Evolutionary conservation across 2,797 vertebrate genomes (phyloP).

Genomic region (Mus minutoides): DNA sequence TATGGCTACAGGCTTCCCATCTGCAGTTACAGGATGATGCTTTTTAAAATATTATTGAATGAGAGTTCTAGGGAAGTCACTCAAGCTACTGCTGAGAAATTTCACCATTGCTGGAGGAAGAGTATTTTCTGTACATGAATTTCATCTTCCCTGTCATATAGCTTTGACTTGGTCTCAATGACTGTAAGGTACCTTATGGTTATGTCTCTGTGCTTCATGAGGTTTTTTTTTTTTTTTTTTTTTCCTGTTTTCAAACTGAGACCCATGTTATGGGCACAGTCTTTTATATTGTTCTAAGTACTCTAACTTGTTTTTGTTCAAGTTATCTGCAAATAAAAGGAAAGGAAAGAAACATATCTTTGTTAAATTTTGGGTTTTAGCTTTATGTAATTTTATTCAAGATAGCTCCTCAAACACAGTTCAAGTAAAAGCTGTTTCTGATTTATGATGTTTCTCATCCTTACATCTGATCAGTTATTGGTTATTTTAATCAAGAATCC

Average conservation of each 20-base stretch:
- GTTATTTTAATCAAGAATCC: background rate
- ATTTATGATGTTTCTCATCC: background rate
- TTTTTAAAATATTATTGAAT: background rate
- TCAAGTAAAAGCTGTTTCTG: conserved; percentile 5
- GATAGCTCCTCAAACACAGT: background rate
- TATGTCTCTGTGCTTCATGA: background rate
- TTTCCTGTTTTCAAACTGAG: background rate
- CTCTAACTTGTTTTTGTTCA: background rate
- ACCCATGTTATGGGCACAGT: background rate
- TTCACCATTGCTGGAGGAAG: background rate
- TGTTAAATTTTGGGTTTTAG: conserved; percentile 4
- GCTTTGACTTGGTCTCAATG: background rate
- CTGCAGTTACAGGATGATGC: background rate
- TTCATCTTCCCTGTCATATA: conserved; percentile 20
- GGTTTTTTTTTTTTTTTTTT: too few relatives aligned
- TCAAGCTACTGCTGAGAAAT: conserved; percentile 39
- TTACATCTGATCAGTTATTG: background rate
- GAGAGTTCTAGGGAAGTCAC: conserved; percentile 23
- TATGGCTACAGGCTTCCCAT: background rate
- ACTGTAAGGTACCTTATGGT: background rate
- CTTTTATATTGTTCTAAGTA: background rate
- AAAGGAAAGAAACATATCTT: background rate
- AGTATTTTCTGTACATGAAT: conserved; percentile 20
- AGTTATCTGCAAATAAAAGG: conserved; percentile 5
- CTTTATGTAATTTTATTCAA: background rate